phyloP scores from a whole-genome alignment of 2,888 invertebrate genomes.

The Dromius quadrimaculatus region DNA sequence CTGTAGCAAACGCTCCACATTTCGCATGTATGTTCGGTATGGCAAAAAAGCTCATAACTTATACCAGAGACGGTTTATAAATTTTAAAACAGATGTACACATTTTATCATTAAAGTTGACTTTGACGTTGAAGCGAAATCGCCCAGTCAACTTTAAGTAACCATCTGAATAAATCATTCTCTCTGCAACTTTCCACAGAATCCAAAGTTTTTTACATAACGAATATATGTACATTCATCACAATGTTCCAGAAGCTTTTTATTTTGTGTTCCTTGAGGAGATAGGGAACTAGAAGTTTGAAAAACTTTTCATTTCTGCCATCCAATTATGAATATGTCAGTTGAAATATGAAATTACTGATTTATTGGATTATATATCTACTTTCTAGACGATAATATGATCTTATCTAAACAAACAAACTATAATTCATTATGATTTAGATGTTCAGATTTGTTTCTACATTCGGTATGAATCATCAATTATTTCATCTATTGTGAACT shows the following conservation, averaged over 20 bases:
- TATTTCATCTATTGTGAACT: no score
- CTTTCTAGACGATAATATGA: not conserved
- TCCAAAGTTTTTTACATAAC: constrained; percentile 26
- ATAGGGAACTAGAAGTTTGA: not conserved
- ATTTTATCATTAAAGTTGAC: constrained; percentile 36
- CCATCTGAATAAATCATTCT: constrained; percentile 24
- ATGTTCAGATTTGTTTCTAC: not conserved
- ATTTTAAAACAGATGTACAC: constrained; percentile 37
- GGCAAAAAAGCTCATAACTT: constrained; percentile 17
- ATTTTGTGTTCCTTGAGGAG: not conserved
- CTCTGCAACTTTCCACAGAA: not conserved
- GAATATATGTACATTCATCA: constrained; percentile 18
- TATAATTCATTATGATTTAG: not conserved
- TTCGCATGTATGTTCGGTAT: constrained; percentile 3
- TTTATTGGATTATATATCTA: not conserved
- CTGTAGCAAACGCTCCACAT: no score
- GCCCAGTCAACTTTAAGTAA: constrained; percentile 37
- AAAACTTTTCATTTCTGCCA: not conserved
- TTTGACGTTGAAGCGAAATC: constrained; percentile 32
- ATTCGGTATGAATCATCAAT: not conserved
- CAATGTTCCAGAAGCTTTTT: not conserved
- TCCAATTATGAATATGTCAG: no score
- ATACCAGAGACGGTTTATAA: constrained; percentile 14
- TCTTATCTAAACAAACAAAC: no score
- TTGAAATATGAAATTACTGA: not conserved